Evolutionary conservation across 2,888 invertebrate genomes (phyloP).

Genomic region (Serripes groenlandicus): DNA sequence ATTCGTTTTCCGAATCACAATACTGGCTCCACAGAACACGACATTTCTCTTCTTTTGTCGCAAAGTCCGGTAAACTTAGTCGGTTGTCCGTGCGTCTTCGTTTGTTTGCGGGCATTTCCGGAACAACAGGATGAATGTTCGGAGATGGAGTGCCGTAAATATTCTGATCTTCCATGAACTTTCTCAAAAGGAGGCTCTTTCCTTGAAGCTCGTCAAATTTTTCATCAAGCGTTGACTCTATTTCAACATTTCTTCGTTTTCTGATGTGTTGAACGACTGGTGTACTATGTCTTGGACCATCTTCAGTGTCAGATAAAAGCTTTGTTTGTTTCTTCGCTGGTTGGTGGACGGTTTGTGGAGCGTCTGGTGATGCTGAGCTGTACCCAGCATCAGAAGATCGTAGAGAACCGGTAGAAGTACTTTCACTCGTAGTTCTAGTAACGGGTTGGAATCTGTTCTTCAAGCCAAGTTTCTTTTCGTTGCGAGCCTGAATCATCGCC

Average conservation of each 20-base stretch:
- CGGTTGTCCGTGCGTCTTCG: slow-evolving; percentile 8
- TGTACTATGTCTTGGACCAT: slow-evolving; percentile 53
- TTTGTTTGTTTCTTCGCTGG: not conserved
- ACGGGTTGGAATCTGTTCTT: slow-evolving; percentile 32
- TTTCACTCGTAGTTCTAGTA: not conserved
- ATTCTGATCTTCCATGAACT: slow-evolving; percentile 52
- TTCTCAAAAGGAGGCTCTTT: slow-evolving; percentile 44
- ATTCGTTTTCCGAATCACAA: slow-evolving; percentile 50
- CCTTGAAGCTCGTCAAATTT: slow-evolving; percentile 37
- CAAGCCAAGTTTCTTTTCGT: slow-evolving; percentile 42
- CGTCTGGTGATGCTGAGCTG: slow-evolving; percentile 22
- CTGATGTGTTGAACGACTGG: slow-evolving; percentile 15
- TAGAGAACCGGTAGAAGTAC: slow-evolving; percentile 47
- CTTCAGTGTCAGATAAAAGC: not conserved
- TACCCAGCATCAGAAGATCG: slow-evolving; percentile 42
- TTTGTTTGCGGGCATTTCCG: not conserved
- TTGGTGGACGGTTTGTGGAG: not conserved
- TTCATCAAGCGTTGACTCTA: slow-evolving; percentile 36
- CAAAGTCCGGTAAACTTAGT: slow-evolving; percentile 31
- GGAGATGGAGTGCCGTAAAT: not conserved
- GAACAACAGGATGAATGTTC: not conserved
- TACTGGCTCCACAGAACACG: slow-evolving; percentile 46
- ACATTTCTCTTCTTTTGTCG: slow-evolving; percentile 31
- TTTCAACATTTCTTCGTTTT: slow-evolving; percentile 5
- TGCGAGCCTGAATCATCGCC: slow-evolving; percentile 3